phyloP scores from a whole-genome alignment of 2,888 invertebrate genomes.

The Syrphus vitripennis region DNA sequence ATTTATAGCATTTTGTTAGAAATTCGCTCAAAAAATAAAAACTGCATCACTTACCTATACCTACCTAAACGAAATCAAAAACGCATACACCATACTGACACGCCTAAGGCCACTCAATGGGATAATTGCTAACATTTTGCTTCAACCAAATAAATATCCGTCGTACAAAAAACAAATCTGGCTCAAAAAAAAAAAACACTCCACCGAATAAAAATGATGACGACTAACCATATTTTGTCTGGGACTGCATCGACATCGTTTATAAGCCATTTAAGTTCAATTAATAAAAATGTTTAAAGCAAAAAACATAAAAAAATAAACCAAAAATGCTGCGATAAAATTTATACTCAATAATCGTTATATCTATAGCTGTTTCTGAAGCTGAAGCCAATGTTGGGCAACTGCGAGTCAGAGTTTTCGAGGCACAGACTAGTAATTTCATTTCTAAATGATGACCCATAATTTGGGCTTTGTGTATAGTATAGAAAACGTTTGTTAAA shows the following conservation, averaged over 20 bases:
- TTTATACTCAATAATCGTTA: constrained; percentile 6
- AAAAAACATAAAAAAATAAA: background rate
- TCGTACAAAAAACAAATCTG: background rate
- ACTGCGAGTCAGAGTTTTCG: background rate
- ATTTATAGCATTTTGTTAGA: constrained; percentile 33
- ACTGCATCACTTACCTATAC: background rate
- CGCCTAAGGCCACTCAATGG: constrained; percentile 45
- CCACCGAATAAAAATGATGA: constrained; percentile 1
- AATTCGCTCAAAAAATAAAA: background rate
- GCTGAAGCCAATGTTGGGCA: background rate
- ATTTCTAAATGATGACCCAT: constrained; percentile 61
- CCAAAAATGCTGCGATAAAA: constrained; percentile 16
- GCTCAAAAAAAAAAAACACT: background rate
- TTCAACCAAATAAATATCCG: background rate
- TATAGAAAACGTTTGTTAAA: constrained; percentile 27
- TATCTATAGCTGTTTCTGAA: background rate
- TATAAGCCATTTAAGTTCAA: constrained; percentile 67
- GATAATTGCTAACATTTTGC: constrained; percentile 53
- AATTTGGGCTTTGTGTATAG: constrained; percentile 51
- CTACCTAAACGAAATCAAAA: too few relatives aligned
- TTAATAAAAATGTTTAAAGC: constrained; percentile 56
- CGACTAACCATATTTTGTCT: constrained; percentile 13
- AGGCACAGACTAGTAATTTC: constrained; percentile 48
- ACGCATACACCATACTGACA: background rate
- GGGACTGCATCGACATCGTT: constrained; percentile 55